These are phyloP conservation scores for Sander vitreus DNA, from an alignment of 2,113 vertebrate genomes.

Conservation along the genomic window DNA sequence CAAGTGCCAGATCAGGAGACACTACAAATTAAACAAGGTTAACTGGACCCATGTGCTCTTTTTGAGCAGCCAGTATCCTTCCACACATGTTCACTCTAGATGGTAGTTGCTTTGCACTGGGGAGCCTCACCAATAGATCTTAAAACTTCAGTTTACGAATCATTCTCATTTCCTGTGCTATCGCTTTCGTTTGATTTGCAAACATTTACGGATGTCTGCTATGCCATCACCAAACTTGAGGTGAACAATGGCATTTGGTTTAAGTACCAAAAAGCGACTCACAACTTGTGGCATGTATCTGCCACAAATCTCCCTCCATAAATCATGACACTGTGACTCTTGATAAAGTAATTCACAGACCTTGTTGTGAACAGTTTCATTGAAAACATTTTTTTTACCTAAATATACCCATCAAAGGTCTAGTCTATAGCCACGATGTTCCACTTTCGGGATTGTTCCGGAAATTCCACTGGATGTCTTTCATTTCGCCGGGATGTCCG, in stretches of 20 bases:
- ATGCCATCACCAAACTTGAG: background rate
- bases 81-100: background rate
- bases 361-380: background rate
- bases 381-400: background rate
- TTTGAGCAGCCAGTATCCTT: background rate
- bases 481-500: too few species aligned
- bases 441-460: too few species aligned
- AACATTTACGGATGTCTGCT: background rate
- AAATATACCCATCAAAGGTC: background rate
- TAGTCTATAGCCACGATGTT: too few species aligned
- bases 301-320: background rate
- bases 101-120: background rate
- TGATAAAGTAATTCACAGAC: background rate
- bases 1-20: slow-evolving; percentile 37
- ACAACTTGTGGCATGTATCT: background rate
- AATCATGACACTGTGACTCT: background rate
- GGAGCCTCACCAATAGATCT: background rate
- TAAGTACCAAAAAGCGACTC: background rate
- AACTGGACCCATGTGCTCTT: background rate
- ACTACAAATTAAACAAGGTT: too few species aligned
- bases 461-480: too few species aligned
- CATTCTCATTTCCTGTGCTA: background rate
- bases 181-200: background rate
- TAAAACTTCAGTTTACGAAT: background rate
- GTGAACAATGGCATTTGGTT: background rate